Base-by-base conservation (phyloP, 2,888 invertebrate genomes). In the Globia sparganii region DNA sequence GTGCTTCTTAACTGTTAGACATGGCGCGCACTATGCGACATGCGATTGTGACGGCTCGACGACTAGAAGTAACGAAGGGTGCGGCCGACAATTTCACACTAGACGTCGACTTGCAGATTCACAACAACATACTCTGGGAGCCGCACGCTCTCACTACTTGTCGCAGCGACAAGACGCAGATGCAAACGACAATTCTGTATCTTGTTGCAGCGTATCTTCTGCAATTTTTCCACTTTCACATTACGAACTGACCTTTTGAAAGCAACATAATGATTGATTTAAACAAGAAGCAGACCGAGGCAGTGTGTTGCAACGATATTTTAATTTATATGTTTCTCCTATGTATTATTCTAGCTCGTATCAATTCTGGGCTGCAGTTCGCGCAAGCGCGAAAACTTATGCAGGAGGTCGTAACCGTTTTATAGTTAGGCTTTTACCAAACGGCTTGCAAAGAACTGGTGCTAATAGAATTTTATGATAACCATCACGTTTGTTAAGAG, bases 311-410 rank as follows among this genome's bases (percentile, higher is more conserved):
- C 25, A 18, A 11, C 5, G n/a, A 58, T 59, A 59, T 18, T n/a
- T 59, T 34, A 11, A n/a, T 68, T 67, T 34, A 34, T n/a, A 53
- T 68, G 25, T 25, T 46, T 46, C 15, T 66, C 15, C 1, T 67
- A 49, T 49, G 25, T 25, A 67, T 49, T 67, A 67, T 31, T 67
- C 25, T 31, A 40, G 37, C 25, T 61, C 56, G 34, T 81, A 64
- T 78, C 67, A 74, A 76, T 74, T 75, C 31, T 31, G 37, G 61
- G 49, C 34, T 79, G 82, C 61, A 62, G 77, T 67, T 82, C 37
- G 46, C 49, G 72, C 34, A 66, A 53, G 73, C 31, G 46, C 62
- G 59, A 61, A 21, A 67, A 73, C 62, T 65, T 66, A 81, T 68
- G 81, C 69, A 72, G 53, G 43, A 58, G 25, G 34, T 56, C 56